phyloP scores from a whole-genome alignment of 1,140 invertebrate genomes.

The Scaptodrosophila lebanonensis region DNA sequence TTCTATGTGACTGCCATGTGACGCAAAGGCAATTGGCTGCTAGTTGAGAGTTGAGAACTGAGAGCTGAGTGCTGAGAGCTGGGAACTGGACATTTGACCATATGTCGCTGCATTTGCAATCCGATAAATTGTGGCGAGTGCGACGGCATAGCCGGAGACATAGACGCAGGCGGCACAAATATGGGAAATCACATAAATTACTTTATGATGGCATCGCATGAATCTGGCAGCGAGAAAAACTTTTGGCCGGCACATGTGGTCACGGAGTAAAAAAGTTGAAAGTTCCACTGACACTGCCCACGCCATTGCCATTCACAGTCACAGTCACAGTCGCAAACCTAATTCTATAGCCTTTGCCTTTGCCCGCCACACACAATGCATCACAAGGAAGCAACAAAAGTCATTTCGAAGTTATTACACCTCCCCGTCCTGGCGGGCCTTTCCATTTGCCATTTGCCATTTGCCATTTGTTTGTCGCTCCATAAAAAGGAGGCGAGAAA shows the following conservation, averaged over 20 bases:
- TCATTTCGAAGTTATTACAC: conserved; percentile 69
- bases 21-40: conserved; percentile 55
- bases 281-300: conserved; percentile 14
- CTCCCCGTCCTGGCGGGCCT: conserved; percentile 4
- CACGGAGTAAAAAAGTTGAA: conserved; percentile 46
- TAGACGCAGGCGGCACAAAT: background rate
- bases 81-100: conserved; percentile 32
- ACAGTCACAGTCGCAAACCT: no score
- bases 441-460: conserved; percentile 27
- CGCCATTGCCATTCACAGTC: background rate
- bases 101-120: conserved; percentile 68
- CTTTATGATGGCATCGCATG: conserved; percentile 67
- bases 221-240: conserved; percentile 46
- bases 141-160: background rate
- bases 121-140: conserved; percentile 30
- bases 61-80: conserved; percentile 3
- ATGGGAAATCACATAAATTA: conserved; percentile 69
- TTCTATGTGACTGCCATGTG: conserved; percentile 47
- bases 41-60: conserved; percentile 2
- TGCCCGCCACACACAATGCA: conserved; percentile 49
- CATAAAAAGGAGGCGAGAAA: conserved; percentile 62
- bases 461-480: conserved; percentile 59
- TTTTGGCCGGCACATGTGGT: conserved; percentile 54
- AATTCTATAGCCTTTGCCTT: no score
- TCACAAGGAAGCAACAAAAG: conserved; percentile 65